phyloP scores from a whole-genome alignment of 2,797 vertebrate genomes.

The Cichlasoma orientale region DNA sequence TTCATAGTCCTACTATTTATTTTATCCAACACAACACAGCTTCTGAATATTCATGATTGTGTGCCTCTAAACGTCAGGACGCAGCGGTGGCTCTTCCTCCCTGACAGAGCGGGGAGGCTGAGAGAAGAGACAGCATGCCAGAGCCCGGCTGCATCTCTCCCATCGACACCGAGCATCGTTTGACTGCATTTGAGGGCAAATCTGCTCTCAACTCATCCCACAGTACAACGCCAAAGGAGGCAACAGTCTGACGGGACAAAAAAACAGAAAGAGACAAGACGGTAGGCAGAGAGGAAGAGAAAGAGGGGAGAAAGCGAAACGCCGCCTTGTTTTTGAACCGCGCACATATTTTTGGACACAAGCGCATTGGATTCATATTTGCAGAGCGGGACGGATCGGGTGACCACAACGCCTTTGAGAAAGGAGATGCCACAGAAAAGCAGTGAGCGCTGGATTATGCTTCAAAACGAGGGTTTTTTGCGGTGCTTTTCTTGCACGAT shows the following conservation, averaged over 20 bases:
- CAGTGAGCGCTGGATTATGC: slow-evolving; percentile 32
- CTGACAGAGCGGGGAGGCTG: slow-evolving; percentile 37
- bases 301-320: slow-evolving; percentile 31
- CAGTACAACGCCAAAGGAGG: slow-evolving; percentile 19
- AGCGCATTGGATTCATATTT: slow-evolving; percentile 35
- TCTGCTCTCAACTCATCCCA: slow-evolving; percentile 47
- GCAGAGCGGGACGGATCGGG: slow-evolving; percentile 52
- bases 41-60: slow-evolving; percentile 81
- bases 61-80: slow-evolving; percentile 73
- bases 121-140: slow-evolving; percentile 70
- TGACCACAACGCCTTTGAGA: slow-evolving; percentile 47
- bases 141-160: slow-evolving; percentile 54
- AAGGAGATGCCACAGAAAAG: slow-evolving; percentile 52
- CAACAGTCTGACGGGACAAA: slow-evolving; percentile 45
- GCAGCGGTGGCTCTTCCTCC: slow-evolving; percentile 64
- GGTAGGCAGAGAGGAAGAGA: not conserved
- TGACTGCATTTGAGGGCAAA: slow-evolving; percentile 63
- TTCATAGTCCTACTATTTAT: slow-evolving; percentile 39
- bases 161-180: slow-evolving; percentile 58
- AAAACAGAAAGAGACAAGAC: slow-evolving; percentile 5
- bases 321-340: slow-evolving; percentile 60
- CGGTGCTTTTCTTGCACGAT: slow-evolving; percentile 38
- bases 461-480: slow-evolving; percentile 9
- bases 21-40: slow-evolving; percentile 24
- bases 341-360: slow-evolving; percentile 51